Conservation (phyloP, 2,113 vertebrate species). For the Protomyctophum bolini region DNA sequence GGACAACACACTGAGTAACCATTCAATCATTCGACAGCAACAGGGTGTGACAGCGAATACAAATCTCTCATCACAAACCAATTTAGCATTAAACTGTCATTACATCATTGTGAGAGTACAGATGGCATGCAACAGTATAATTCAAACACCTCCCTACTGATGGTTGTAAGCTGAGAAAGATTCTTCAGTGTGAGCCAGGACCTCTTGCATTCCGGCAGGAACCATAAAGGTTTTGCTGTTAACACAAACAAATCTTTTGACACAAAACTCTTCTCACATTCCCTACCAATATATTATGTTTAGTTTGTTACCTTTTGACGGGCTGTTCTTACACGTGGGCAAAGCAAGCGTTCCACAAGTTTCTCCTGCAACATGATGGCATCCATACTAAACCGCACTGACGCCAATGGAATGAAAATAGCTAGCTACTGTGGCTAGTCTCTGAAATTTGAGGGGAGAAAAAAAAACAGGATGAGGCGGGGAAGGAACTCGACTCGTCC, state of each 20-base stretch:
- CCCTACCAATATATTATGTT: not conserved
- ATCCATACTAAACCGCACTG: constrained; percentile 84
- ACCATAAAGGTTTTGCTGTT: not conserved
- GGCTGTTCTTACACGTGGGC: constrained; percentile 87
- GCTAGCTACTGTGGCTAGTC: constrained; percentile 26
- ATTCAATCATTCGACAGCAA: not conserved
- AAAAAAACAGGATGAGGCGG: constrained; percentile 6
- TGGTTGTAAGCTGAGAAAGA: constrained; percentile 11
- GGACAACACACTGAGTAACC: constrained; percentile 14
- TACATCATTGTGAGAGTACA: not conserved
- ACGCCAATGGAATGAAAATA: constrained; percentile 62
- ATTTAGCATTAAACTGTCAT: constrained; percentile 22
- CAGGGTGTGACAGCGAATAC: not conserved
- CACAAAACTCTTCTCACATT: not conserved
- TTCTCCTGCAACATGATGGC: constrained; percentile 93
- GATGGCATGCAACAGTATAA: not conserved
- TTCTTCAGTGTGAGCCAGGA: not conserved
- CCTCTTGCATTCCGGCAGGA: not conserved
- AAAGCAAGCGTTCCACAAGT: constrained; percentile 92
- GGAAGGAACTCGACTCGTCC: not conserved
- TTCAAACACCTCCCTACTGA: constrained; percentile 17
- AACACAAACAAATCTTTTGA: not conserved
- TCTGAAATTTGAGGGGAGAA: constrained; percentile 39
- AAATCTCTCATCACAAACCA: constrained; percentile 1
- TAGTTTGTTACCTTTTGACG: constrained; percentile 86